These are phyloP conservation scores for Cecropterus lyciades DNA, from an alignment of 1,140 invertebrate genomes.

Conservation along the genomic window DNA sequence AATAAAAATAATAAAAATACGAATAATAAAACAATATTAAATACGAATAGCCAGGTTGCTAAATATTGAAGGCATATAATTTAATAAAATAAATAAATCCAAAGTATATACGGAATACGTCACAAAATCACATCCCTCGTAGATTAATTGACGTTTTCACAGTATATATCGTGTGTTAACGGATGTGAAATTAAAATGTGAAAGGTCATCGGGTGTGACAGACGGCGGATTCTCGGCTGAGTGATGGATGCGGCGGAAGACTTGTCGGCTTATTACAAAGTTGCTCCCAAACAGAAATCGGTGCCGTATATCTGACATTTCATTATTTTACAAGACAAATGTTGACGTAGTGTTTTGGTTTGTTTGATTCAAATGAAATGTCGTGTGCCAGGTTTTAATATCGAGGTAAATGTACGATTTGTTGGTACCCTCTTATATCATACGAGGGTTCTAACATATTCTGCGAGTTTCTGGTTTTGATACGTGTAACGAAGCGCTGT, in stretches of 20 bases:
- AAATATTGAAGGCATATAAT: no score
- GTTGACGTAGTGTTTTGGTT: slow-evolving; percentile 59
- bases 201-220: slow-evolving; percentile 35
- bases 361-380: slow-evolving; percentile 44
- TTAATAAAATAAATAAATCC: no score
- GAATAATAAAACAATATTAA: no score
- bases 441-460: no score
- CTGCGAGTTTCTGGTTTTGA: no score
- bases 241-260: slow-evolving; percentile 72
- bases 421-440: no score
- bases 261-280: slow-evolving; percentile 77
- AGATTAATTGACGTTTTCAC: no score
- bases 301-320: slow-evolving; percentile 63
- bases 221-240: slow-evolving; percentile 45
- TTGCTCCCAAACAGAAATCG: slow-evolving; percentile 70
- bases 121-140: no score
- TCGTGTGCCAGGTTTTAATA: slow-evolving; percentile 29
- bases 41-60: no score
- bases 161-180: background rate
- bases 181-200: slow-evolving; percentile 32
- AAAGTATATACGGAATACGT: no score
- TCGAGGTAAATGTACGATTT: slow-evolving; percentile 8
- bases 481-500: no score
- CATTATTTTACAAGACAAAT: slow-evolving; percentile 81
- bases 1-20: no score